Base-by-base conservation (phyloP, 1,140 invertebrate genomes). In the Protaetia brevitarsis region DNA sequence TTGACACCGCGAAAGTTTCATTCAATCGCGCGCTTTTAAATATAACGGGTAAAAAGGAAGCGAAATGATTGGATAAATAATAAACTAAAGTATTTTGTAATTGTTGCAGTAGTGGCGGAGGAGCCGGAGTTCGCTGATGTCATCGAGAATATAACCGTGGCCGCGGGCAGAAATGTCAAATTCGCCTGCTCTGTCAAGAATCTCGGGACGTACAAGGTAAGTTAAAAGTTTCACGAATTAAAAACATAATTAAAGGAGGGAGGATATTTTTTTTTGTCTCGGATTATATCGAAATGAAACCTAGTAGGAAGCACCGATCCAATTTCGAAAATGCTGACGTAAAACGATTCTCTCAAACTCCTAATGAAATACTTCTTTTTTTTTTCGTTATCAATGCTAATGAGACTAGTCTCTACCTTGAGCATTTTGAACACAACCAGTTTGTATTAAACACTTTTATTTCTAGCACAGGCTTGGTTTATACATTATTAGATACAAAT, bases 141-240 rank as follows among this genome's bases (percentile, higher is more conserved):
- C 66, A 88, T 88, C 71, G 84, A 88, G 78, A 88, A 88, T 76
- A 84, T 87, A 72, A 88, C 87, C 65, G 86, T 87, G 71, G 73
- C 76, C 27, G 91, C 92, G 37, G 93, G 93, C 58, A 83, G 94
- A 58, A 92, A 89, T 73, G 91, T 95, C 19, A 92, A 91, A 76
- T 84, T 96, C 68, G 89, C 93, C 3, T 96, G 94, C 78, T 91
- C 90, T 4, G 93, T 96, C 58, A 93, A 93, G 79, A 92, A 95
- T 79, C 84, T 95, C 13, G 93, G 92, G 66, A 75, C 74, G 19
- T 79, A 74, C 69, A 79, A 78, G 75, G 77, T 79, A 72, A 75
- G 74, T 23, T 16, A 45, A 45, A 11, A 37, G 11, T 37, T 37
- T 11, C n/a, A 37, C 5, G 34, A 13, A 13, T 37, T 13, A 13